Percentiles rank a stretch among this genome's conserved stretches.
Conservation (phyloP, 1,140 invertebrate species). For the Drosophila sechellia region DNA sequence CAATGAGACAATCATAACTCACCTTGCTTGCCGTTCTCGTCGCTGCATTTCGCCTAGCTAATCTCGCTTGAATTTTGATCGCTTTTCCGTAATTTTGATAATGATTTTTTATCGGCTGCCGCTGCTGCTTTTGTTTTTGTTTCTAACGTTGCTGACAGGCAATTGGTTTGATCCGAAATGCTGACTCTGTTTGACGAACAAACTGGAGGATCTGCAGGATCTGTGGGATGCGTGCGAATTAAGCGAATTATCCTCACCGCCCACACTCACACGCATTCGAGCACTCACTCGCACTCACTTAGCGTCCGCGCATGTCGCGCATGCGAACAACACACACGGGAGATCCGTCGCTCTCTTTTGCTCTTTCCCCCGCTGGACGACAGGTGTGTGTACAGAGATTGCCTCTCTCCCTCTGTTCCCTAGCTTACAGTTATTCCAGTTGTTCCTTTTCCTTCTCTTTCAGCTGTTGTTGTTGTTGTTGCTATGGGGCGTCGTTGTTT, state of each 20-base stretch:
- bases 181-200: constrained; percentile 9
- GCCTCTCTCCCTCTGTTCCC: constrained; percentile 19
- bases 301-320: constrained; percentile 64
- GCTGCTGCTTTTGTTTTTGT: constrained; percentile 20
- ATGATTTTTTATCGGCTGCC: constrained; percentile 36
- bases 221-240: constrained; percentile 29
- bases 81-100: constrained; percentile 68
- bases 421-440: constrained; percentile 48
- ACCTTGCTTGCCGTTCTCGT: constrained; percentile 77
- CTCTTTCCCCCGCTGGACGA: constrained; percentile 13
- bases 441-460: constrained; percentile 34
- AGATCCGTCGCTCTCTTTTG: constrained; percentile 11
- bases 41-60: constrained; percentile 62
- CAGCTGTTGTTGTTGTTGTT: constrained; percentile 26
- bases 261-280: constrained; percentile 21
- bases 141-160: constrained; percentile 2
- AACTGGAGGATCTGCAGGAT: constrained; percentile 24
- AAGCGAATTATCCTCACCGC: constrained; percentile 34
- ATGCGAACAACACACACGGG: constrained; percentile 63
- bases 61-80: constrained; percentile 63
- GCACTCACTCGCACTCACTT: constrained; percentile 52
- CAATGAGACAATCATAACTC: constrained; percentile 28
- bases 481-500: constrained; percentile 42
- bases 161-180: constrained; percentile 50
- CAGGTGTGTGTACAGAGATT: constrained; percentile 21